These are phyloP conservation scores for Neodon shergylaensis DNA, from an alignment of 2,113 vertebrate species.

Conservation along the genomic window DNA sequence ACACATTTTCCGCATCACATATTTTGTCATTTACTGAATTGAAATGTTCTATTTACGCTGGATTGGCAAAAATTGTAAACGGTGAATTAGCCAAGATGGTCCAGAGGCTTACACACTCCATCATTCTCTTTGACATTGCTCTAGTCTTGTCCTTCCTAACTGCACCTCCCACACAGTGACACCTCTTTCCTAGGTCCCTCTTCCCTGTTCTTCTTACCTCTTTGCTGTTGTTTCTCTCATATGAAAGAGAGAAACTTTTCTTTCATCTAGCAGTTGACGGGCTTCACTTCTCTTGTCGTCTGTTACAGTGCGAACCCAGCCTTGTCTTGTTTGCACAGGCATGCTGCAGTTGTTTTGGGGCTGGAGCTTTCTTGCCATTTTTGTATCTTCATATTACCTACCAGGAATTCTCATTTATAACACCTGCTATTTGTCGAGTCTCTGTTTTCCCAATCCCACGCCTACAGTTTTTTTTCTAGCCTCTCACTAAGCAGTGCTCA, in stretches of 20 bases:
- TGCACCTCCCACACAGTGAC: neutral
- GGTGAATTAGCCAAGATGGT: neutral
- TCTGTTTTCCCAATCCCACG: neutral
- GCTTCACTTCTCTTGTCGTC: neutral
- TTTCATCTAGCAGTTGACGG: neutral
- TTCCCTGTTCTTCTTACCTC: neutral
- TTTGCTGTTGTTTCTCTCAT: neutral
- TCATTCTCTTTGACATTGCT: neutral
- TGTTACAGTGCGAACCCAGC: constrained; percentile 3
- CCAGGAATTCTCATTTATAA: neutral
- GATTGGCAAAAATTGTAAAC: neutral
- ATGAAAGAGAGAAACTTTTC: neutral
- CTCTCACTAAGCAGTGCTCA: neutral
- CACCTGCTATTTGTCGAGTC: constrained; percentile 6
- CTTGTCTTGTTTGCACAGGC: neutral
- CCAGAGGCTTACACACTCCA: neutral
- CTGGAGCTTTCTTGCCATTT: neutral
- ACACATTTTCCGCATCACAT: neutral
- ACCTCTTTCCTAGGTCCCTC: neutral
- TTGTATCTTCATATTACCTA: constrained; percentile 39
- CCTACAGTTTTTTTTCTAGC: neutral
- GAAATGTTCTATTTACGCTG: neutral
- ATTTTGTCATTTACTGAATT: neutral
- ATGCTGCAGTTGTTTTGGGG: neutral
- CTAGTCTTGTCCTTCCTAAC: neutral